Evolutionary conservation across 2,113 vertebrate genomes (phyloP).

Genomic region (Neolamprologus brichardi): DNA sequence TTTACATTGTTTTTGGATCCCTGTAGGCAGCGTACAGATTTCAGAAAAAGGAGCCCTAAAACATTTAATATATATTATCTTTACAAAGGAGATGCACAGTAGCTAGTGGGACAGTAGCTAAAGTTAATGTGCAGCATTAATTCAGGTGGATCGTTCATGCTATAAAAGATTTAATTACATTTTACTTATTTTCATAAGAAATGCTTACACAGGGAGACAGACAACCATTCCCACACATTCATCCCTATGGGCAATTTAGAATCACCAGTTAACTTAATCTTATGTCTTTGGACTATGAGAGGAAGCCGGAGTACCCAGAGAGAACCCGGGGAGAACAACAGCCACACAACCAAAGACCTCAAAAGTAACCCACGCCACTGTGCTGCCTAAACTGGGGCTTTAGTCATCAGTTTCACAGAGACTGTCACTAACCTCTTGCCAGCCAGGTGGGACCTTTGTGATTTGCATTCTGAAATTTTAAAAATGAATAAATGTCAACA

Average conservation of each 20-base stretch:
- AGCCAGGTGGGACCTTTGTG: not conserved
- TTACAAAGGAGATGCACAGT: not conserved
- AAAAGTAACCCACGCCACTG: not conserved
- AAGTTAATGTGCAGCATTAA: not conserved
- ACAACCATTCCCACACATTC: not conserved
- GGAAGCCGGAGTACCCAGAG: not conserved
- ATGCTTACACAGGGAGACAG: not conserved
- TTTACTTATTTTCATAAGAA: not conserved
- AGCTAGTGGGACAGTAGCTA: not conserved
- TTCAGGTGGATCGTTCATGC: not conserved
- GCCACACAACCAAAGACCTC: not conserved
- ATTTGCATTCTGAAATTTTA: not conserved
- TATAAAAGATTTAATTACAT: not conserved
- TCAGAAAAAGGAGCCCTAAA: not conserved
- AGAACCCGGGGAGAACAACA: not conserved
- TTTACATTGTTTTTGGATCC: not conserved
- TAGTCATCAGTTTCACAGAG: not conserved
- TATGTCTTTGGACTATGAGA: not conserved
- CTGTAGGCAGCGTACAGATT: not conserved
- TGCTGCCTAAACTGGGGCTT: not conserved
- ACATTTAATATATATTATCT: not conserved
- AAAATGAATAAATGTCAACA: not conserved
- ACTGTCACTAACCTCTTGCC: not conserved
- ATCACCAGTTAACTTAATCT: not conserved
- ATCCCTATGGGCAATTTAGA: not conserved